phyloP scores from a whole-genome alignment of 2,797 vertebrate genomes.

The Aulostomus chinensis region DNA sequence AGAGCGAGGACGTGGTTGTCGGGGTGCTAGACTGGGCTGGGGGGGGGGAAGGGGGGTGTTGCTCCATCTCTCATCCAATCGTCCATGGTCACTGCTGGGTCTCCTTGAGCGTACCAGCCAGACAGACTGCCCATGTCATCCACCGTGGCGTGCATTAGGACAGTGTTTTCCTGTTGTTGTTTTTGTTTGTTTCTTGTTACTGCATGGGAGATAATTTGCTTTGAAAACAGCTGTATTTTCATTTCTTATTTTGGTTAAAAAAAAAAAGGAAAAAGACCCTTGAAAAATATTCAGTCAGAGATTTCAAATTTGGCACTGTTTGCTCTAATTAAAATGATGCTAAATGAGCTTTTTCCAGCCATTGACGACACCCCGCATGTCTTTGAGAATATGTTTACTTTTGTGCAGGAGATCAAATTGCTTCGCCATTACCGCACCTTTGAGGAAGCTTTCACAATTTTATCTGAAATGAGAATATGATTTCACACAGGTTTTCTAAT shows the following conservation, averaged over 20 bases:
- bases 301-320: slow-evolving; percentile 73
- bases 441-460: slow-evolving; percentile 75
- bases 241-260: slow-evolving; percentile 53
- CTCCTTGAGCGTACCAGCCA: slow-evolving; percentile 60
- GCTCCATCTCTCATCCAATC: slow-evolving; percentile 54
- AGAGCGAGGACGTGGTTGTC: slow-evolving; percentile 15
- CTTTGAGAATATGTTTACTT: slow-evolving; percentile 71
- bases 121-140: slow-evolving; percentile 48
- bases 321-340: slow-evolving; percentile 76
- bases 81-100: slow-evolving; percentile 68
- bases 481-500: slow-evolving; percentile 78
- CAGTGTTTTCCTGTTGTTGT: slow-evolving; percentile 21
- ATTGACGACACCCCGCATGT: slow-evolving; percentile 66
- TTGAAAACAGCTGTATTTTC: slow-evolving; percentile 70
- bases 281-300: slow-evolving; percentile 64
- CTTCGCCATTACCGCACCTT: slow-evolving; percentile 74
- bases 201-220: slow-evolving; percentile 42
- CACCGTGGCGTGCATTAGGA: slow-evolving; percentile 28
- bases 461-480: slow-evolving; percentile 75
- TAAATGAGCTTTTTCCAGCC: slow-evolving; percentile 71
- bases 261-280: no score
- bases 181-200: slow-evolving; percentile 52
- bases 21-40: slow-evolving; percentile 51
- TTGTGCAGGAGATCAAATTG: slow-evolving; percentile 77
- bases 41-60: slow-evolving; percentile 28